Evolutionary conservation across 2,113 vertebrate species (phyloP).

Genomic region (Platichthys flesus): DNA sequence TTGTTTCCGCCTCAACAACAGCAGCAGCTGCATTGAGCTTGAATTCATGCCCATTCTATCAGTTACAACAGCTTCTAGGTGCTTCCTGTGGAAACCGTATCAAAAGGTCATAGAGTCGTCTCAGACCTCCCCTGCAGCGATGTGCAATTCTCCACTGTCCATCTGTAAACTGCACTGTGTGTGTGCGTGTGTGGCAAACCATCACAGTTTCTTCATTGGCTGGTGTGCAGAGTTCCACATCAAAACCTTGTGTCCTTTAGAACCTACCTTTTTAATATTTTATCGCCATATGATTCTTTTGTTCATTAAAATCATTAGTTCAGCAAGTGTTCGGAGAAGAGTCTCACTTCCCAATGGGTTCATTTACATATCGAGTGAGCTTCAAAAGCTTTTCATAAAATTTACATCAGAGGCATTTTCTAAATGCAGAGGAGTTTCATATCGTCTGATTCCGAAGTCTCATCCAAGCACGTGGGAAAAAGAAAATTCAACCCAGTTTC

Average conservation of each 20-base stretch:
- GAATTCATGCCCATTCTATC: not conserved
- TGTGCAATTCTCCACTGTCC: not conserved
- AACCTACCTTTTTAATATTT: slow-evolving; percentile 5
- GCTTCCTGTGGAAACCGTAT: not conserved
- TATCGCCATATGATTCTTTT: not conserved
- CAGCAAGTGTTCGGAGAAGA: slow-evolving; percentile 6
- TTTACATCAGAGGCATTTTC: slow-evolving; percentile 24
- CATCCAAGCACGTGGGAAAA: not conserved
- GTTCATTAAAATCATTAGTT: slow-evolving; percentile 14
- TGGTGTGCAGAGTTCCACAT: not conserved
- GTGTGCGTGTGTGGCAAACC: not conserved
- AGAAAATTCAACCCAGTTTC: slow-evolving; percentile 1
- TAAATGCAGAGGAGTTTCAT: slow-evolving; percentile 3
- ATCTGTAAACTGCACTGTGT: slow-evolving; percentile 1
- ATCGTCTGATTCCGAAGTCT: not conserved
- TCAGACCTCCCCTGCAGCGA: slow-evolving; percentile 21
- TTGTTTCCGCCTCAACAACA: not conserved
- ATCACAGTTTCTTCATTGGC: too few species aligned
- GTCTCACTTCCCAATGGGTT: not conserved
- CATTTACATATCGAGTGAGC: slow-evolving; percentile 15
- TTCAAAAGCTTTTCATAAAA: slow-evolving; percentile 42
- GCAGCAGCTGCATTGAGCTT: not conserved
- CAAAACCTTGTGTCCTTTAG: not conserved
- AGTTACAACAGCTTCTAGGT: not conserved
- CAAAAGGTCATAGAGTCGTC: slow-evolving; percentile 29